A percentile compares a stretch with the other conserved stretches of the same genome.
phyloP scores from a whole-genome alignment of 2,113 vertebrate species.

The Sebastes fasciatus region DNA sequence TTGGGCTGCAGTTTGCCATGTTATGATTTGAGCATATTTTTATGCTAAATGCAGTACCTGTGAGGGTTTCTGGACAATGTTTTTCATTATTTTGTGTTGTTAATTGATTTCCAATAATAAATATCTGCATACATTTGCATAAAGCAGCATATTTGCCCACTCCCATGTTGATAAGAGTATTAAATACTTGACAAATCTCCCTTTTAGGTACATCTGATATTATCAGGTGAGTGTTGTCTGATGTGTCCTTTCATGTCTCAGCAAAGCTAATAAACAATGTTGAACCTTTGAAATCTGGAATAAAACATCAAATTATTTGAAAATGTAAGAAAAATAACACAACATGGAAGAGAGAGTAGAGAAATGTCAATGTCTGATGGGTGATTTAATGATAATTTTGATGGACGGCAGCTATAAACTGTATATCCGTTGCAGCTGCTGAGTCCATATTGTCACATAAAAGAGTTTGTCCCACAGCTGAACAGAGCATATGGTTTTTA shows the following conservation, averaged over 20 bases:
- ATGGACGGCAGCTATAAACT: slow-evolving; percentile 10
- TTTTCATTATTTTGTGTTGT: no score
- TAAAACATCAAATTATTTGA: not conserved
- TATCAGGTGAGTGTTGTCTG: not conserved
- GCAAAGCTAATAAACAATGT: not conserved
- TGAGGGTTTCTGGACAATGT: no score
- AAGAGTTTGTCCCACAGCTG: not conserved
- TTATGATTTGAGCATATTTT: no score
- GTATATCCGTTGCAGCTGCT: slow-evolving; percentile 17
- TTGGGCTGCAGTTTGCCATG: no score
- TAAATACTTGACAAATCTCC: no score
- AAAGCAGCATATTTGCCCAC: no score
- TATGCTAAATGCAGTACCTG: no score
- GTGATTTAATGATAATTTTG: slow-evolving; percentile 1
- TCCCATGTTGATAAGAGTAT: no score
- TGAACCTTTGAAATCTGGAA: not conserved
- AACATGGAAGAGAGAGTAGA: not conserved
- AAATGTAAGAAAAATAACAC: not conserved
- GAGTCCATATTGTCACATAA: not conserved
- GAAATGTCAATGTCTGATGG: not conserved
- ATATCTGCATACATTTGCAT: no score
- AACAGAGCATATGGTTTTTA: slow-evolving; percentile 40
- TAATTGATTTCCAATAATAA: no score
- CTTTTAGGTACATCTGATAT: not conserved
- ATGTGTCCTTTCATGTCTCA: no score